Conservation (phyloP, 2,888 invertebrate species). For the Eilema depressum region DNA sequence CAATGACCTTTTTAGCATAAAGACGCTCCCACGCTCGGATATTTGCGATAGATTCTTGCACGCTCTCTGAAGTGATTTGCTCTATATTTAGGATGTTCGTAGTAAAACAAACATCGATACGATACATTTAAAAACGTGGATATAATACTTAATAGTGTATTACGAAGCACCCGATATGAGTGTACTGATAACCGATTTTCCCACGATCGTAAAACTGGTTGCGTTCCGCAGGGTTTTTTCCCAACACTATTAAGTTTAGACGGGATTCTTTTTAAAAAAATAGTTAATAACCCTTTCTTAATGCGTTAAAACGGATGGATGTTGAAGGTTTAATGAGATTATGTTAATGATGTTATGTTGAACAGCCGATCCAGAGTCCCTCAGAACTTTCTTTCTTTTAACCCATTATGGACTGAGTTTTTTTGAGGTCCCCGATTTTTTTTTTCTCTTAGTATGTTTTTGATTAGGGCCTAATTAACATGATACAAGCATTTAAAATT, state of each 20-base stretch:
- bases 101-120: conserved; percentile 82
- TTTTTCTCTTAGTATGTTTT: no score
- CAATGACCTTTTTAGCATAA: conserved; percentile 86
- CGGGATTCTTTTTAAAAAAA: conserved; percentile 51
- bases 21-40: conserved; percentile 80
- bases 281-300: conserved; percentile 48
- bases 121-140: conserved; percentile 74
- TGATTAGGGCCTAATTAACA: no score
- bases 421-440: no score
- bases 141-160: conserved; percentile 58
- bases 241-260: conserved; percentile 60
- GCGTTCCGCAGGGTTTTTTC: conserved; percentile 52
- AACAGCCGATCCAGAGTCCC: not conserved
- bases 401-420: no score
- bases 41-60: conserved; percentile 85
- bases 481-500: no score
- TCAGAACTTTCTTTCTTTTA: not conserved
- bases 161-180: conserved; percentile 52
- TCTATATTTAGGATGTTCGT: conserved; percentile 85
- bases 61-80: conserved; percentile 84
- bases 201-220: conserved; percentile 66
- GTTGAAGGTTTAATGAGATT: conserved; percentile 10
- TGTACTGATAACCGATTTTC: conserved; percentile 62
- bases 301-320: conserved; percentile 26
- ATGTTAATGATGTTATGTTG: conserved; percentile 4